Conservation (phyloP, 2,888 invertebrate species). For the Mythimna vitellina region DNA sequence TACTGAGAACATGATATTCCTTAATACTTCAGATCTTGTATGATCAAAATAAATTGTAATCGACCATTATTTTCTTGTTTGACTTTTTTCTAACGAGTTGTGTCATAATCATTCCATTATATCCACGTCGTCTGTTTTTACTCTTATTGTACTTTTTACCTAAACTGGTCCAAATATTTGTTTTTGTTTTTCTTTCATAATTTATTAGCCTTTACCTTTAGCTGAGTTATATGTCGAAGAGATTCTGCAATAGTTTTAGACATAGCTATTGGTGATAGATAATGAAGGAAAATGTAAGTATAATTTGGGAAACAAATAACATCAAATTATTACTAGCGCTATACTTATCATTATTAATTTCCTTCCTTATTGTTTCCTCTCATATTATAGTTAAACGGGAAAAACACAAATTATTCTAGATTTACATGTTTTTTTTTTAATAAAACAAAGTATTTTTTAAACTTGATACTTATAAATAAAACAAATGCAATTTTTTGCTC, state of each 20-base stretch:
- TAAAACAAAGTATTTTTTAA: too few species aligned
- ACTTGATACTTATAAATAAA: too few species aligned
- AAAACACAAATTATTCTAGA: not conserved
- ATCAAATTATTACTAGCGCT: not conserved
- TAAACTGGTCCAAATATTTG: too few species aligned
- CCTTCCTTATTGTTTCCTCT: slow-evolving; percentile 14
- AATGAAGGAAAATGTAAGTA: not conserved
- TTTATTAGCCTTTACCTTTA: not conserved
- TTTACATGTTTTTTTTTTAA: too few species aligned
- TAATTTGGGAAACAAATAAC: not conserved
- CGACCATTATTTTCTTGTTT: not conserved
- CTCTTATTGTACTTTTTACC: too few species aligned
- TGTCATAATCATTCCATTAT: slow-evolving; percentile 16
- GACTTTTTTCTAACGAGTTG: slow-evolving; percentile 13
- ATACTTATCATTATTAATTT: slow-evolving; percentile 6
- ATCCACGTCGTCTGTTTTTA: too few species aligned
- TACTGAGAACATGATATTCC: too few species aligned
- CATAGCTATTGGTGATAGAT: too few species aligned
- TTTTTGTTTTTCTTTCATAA: not conserved
- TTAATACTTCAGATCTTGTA: too few species aligned
- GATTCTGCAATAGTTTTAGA: not conserved
- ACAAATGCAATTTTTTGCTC: not conserved
- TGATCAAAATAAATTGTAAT: too few species aligned
- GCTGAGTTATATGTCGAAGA: not conserved
- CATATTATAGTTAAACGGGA: slow-evolving; percentile 1